These are phyloP conservation scores for Grantiella picta DNA, from an alignment of 2,113 vertebrate genomes.

Conservation along the genomic window DNA sequence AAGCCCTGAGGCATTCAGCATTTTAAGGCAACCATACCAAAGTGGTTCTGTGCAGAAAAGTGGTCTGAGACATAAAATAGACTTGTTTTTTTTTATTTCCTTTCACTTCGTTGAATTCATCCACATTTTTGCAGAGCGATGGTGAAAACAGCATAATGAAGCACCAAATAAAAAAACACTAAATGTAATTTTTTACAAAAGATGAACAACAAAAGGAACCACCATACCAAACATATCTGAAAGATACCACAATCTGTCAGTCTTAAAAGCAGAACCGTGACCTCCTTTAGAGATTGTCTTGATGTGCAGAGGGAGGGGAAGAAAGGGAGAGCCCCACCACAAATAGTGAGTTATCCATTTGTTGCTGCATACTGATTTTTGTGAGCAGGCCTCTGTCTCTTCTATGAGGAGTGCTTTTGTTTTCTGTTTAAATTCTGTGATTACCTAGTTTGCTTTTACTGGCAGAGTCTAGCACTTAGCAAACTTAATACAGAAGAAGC, in stretches of 20 bases:
- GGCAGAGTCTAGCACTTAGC: not conserved
- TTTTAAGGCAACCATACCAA: not conserved
- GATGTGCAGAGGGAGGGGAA: not conserved
- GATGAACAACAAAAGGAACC: not conserved
- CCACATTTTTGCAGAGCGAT: not conserved
- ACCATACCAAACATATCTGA: not conserved
- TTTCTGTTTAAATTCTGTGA: not conserved
- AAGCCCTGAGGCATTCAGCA: not conserved
- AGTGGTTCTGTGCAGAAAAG: not conserved
- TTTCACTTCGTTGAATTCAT: not conserved
- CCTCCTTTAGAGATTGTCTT: not conserved
- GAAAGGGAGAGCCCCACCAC: not conserved
- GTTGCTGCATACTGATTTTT: not conserved
- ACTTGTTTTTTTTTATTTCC: not conserved
- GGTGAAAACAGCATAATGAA: not conserved
- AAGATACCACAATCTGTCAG: not conserved
- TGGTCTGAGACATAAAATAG: not conserved
- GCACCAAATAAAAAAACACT: not conserved
- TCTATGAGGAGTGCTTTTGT: not conserved
- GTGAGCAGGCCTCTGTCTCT: not conserved
- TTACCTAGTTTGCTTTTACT: not conserved
- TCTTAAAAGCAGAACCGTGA: not conserved
- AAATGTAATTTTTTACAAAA: not conserved
- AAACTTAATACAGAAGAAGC: not conserved
- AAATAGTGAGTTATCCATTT: rapidly evolving